phyloP scores from a whole-genome alignment of 1,140 invertebrate species.

The Tachypleus tridentatus region DNA sequence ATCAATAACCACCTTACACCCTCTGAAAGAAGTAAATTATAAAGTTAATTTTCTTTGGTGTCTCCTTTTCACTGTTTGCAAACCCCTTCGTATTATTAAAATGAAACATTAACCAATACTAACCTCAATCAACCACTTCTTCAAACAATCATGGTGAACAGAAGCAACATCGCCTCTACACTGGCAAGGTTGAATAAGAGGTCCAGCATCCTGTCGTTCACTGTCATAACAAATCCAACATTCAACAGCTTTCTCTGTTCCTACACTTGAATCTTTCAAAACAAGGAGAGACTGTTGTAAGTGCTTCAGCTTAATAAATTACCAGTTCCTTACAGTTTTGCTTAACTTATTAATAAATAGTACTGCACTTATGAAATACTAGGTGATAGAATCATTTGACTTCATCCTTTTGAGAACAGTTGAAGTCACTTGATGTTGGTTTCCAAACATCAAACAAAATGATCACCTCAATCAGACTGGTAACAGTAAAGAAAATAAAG shows the following conservation, averaged over 20 bases:
- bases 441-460: too few species aligned
- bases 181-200: constrained; percentile 75
- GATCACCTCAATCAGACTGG: too few species aligned
- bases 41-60: neutral
- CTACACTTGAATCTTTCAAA: neutral
- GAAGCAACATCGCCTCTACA: constrained; percentile 80
- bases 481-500: too few species aligned
- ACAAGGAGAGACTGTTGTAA: too few species aligned
- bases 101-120: constrained; percentile 2
- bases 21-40: neutral
- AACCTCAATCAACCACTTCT: constrained; percentile 65
- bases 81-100: neutral
- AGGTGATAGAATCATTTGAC: constrained; percentile 4
- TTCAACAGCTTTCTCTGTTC: constrained; percentile 36
- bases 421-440: too few species aligned
- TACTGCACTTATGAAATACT: too few species aligned
- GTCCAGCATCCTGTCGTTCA: constrained; percentile 56
- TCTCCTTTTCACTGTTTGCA: neutral
- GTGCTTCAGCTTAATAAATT: too few species aligned
- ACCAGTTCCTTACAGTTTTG: too few species aligned
- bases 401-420: constrained; percentile 29
- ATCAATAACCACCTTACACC: neutral
- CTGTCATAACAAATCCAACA: constrained; percentile 91
- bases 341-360: too few species aligned
- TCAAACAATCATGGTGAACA: constrained; percentile 85